These are phyloP conservation scores for Germaria angustata DNA, from an alignment of 2,888 invertebrate species.

Conservation along the genomic window DNA sequence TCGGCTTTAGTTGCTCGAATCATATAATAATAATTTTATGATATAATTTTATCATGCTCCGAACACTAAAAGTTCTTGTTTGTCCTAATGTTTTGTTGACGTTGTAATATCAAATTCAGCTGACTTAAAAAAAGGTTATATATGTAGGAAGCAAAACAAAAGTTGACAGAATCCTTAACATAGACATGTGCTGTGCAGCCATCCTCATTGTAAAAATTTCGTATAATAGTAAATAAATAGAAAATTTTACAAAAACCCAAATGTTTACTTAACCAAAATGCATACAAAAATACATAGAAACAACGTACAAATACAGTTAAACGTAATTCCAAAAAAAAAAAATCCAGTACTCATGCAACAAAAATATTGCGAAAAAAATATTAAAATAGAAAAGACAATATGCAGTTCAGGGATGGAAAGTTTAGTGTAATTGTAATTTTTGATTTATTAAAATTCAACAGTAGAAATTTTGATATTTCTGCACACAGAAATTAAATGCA, in stretches of 20 bases:
- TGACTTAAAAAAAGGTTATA: too few relatives aligned
- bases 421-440: not conserved
- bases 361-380: not conserved
- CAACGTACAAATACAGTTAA: not conserved
- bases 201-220: not conserved
- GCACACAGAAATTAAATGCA: too few relatives aligned
- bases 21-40: too few relatives aligned
- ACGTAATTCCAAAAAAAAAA: conserved; percentile 7
- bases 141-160: too few relatives aligned
- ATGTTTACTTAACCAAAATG: conserved; percentile 38
- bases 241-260: conserved; percentile 23
- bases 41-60: too few relatives aligned
- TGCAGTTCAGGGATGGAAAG: not conserved
- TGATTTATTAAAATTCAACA: not conserved
- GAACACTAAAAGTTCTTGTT: too few relatives aligned
- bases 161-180: too few relatives aligned
- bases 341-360: not conserved
- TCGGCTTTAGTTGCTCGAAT: too few relatives aligned
- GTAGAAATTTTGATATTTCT: too few relatives aligned
- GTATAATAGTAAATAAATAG: conserved; percentile 32
- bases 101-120: too few relatives aligned
- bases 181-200: not conserved
- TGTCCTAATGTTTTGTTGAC: too few relatives aligned
- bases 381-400: not conserved
- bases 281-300: not conserved